Evolutionary conservation across 2,113 vertebrate genomes (phyloP).

Genomic region (Anguilla japonica): DNA sequence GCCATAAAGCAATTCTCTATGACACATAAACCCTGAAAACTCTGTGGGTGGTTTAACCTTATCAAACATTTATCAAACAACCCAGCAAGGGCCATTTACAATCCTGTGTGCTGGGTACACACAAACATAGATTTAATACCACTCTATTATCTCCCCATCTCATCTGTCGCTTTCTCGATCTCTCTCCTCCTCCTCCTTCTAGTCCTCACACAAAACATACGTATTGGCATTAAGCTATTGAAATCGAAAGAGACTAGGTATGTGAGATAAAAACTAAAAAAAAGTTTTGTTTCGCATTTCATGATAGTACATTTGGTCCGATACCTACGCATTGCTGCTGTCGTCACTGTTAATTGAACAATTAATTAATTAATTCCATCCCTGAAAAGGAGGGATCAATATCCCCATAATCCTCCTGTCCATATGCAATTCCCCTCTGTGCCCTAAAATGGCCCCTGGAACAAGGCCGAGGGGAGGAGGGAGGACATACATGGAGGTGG

Average conservation of each 20-base stretch:
- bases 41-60: background rate
- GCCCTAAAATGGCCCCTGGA: background rate
- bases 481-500: slow-evolving; percentile 33
- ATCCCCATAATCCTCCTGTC: background rate
- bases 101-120: background rate
- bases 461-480: background rate
- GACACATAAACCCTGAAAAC: background rate
- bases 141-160: too few species aligned
- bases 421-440: background rate
- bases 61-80: background rate
- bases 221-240: too few species aligned
- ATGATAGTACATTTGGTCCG: background rate
- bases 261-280: too few species aligned
- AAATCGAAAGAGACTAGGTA: too few species aligned
- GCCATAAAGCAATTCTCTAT: background rate
- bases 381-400: background rate
- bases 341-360: background rate
- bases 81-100: background rate
- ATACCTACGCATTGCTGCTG: background rate
- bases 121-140: background rate
- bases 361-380: background rate
- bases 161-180: too few species aligned
- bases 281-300: background rate
- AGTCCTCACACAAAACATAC: background rate
- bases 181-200: background rate